Base-by-base conservation (phyloP, 2,113 vertebrate genomes). In the Conger conger region DNA sequence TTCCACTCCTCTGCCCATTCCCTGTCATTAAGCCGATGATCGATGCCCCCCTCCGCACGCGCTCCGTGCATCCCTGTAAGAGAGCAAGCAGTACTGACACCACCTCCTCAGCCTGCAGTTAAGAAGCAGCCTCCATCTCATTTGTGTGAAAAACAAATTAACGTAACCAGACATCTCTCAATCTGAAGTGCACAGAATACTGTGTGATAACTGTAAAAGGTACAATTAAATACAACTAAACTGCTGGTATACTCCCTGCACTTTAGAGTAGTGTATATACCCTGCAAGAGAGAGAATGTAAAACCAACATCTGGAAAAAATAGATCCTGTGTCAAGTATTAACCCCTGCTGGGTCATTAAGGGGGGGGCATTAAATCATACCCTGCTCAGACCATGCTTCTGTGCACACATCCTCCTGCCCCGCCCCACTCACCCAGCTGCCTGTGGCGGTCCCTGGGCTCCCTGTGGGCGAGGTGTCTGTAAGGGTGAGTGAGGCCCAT, bases 1-100 rank as follows among this genome's bases (percentile, higher is more conserved):
- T 99, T 99, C 98, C 98, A 99, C 90, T 99, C 98, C 95, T 99
- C 98, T 80, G 97, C 98, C 98, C 98, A 99, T 95, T 99, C 98
- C 95, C 98, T 96, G 93, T 99, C 98, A 86, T 97, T 99, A 93
- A 99, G 97, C 92, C 98, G 96, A 95, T 99, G 98, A 96, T 99
- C 98, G 87, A 99, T 99, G 96, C 98, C 98, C 93, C 99, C 98
- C 93, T 99, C 98, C 95, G 98, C 98, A 90, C 98, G 96, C 86
- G 96, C 96, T 88, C 97, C 97, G 93, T 99, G 98, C 93, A 99
- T 97, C 91, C 97, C 98, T 98, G 92, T 82, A 36, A 91, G 87
- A n/a, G 16, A 85, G 54, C 85, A 17, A 85, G 83, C 80, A 42
- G 17, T 84, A 57, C 30, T 20, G 77, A 33, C 81, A 16, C 50